phyloP scores from a whole-genome alignment of 1,140 invertebrate genomes.

The Cyphomyrmex costatus region DNA sequence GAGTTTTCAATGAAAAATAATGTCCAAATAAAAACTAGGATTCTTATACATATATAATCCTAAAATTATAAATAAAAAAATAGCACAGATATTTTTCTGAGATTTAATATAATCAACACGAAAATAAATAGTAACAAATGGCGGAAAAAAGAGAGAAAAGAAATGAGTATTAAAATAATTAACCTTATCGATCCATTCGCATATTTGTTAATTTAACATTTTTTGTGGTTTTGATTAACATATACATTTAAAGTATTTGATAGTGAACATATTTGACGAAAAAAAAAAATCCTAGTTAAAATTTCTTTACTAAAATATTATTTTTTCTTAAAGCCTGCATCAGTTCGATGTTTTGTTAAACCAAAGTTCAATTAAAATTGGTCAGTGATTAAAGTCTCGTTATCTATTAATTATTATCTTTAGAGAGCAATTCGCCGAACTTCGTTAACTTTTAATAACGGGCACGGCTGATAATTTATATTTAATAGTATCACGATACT shows the following conservation, averaged over 20 bases:
- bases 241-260: no score
- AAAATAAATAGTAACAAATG: constrained; percentile 12
- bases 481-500: not conserved
- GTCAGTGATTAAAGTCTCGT: not conserved
- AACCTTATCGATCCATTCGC: not conserved
- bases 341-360: not conserved
- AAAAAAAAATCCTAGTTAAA: not conserved
- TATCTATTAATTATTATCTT: not conserved
- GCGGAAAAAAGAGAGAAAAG: not conserved
- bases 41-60: no score
- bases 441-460: constrained; percentile 8
- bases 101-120: not conserved
- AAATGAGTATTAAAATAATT: not conserved
- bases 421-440: not conserved
- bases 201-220: constrained; percentile 18
- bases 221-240: constrained; percentile 1
- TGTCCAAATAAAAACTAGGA: not conserved
- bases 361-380: not conserved
- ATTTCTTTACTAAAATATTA: not conserved
- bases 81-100: not conserved
- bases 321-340: not conserved
- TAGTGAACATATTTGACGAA: not conserved
- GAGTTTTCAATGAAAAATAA: not conserved
- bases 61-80: not conserved
- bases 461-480: not conserved